Evolutionary conservation across 2,797 vertebrate species (phyloP), one percentile per base, ranked within the genome.

Genomic region (Diceros bicornis): DNA sequence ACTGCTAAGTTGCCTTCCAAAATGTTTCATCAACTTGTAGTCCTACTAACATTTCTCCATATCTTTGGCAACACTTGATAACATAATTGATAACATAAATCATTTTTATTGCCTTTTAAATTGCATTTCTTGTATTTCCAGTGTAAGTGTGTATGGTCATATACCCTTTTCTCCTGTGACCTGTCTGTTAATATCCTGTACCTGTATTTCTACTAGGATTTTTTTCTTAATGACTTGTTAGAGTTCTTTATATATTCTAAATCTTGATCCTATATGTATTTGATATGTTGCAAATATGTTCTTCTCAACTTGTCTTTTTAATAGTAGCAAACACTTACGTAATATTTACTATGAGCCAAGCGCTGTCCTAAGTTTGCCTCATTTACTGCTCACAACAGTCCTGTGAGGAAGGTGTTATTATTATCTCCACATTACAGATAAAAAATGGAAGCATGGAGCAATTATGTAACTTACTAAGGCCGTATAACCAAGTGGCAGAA

Each of bases 101-200:
- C 21, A 18, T 68, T 92, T 92, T 75, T 16, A 52, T 37, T 91
- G 32, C 6, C 4, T 11, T 95, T 84, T 79, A 57, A 23, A 68
- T 66, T 81, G 69, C 7, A 25, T 75, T 94, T 92, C 50, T 89
- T 25, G 12, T 87, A 72, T 77, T 88, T 96, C 47, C 14, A 72
- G 1, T 69, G 7, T 84, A 82, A 32, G 17, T 52, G 23, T 50
- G 0, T 64, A 32, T 69, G 52, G 18, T 68, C 16, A 71, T 10
- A 37, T 25, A 37, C 7, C 1, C 16, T 62, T 84, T 84, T 77
- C n/a, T 66, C 37, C 41, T 79, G 21, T 85, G 27, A 91, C 59
- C 8, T 50, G 3, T 29, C 4, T 34, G 11, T 62, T 69, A n/a
- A 44, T 75, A 34, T 89, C 3, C 8, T 94, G 91, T 83, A 37